These are phyloP conservation scores for Grammomys surdaster DNA, from an alignment of 2,113 vertebrate genomes.

Conservation along the genomic window DNA sequence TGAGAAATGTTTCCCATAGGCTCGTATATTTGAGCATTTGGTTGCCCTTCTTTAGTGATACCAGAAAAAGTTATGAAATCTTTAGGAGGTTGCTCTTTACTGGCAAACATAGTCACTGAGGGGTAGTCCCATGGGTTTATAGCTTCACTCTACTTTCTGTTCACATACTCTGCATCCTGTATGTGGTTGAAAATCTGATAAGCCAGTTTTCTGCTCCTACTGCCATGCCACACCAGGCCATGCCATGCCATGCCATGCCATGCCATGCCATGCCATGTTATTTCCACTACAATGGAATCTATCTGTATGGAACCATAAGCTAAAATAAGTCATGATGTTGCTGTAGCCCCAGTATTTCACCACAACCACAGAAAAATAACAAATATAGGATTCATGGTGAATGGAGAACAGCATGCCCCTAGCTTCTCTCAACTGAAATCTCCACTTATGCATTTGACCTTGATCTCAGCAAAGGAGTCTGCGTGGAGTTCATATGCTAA, in stretches of 20 bases:
- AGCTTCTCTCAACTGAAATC: not conserved
- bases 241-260: not conserved
- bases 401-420: not conserved
- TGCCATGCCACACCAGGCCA: not conserved
- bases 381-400: not conserved
- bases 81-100: not conserved
- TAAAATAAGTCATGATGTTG: not conserved
- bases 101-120: not conserved
- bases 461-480: not conserved
- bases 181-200: not conserved
- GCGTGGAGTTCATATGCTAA: not conserved
- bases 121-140: not conserved
- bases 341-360: not conserved
- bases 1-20: not conserved
- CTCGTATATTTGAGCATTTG: not conserved
- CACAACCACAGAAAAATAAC: not conserved
- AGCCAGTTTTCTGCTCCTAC: not conserved
- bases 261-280: not conserved
- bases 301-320: not conserved
- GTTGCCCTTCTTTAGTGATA: not conserved
- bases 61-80: not conserved
- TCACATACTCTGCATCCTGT: not conserved
- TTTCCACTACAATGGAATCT: not conserved
- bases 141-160: not conserved
- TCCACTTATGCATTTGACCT: not conserved